Conservation (phyloP, 35 echinoderm and acorn worm genomes). For the Ptychodera flava region DNA sequence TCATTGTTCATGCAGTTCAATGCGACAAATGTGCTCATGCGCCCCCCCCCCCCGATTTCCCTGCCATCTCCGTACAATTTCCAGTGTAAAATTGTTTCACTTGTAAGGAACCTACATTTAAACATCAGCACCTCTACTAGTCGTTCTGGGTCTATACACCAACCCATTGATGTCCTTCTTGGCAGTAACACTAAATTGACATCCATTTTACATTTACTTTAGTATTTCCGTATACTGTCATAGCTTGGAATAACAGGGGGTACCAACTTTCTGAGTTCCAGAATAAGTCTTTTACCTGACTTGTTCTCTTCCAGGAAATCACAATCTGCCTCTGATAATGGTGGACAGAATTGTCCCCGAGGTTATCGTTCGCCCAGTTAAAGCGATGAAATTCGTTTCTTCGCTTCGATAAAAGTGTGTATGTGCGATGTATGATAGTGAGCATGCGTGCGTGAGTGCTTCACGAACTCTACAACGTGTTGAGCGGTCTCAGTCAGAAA, state of each 20-base stretch:
- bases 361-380: too few species aligned
- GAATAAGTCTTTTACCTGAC: constrained; percentile 13
- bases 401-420: too few species aligned
- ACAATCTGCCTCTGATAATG: background rate
- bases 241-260: background rate
- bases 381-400: too few species aligned
- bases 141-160: constrained; percentile 19
- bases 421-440: too few species aligned
- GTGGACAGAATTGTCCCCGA: too few species aligned
- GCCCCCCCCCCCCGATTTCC: constrained; percentile 44
- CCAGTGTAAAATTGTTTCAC: background rate
- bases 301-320: constrained; percentile 25
- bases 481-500: too few species aligned
- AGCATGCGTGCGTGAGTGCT: too few species aligned
- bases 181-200: constrained; percentile 22
- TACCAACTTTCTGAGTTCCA: constrained; percentile 2
- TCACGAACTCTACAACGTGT: too few species aligned
- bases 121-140: constrained; percentile 19
- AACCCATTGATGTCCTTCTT: constrained; percentile 28
- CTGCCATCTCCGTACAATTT: constrained; percentile 32
- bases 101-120: constrained; percentile 21
- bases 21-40: constrained; percentile 15
- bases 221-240: background rate
- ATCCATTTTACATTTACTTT: constrained; percentile 35
- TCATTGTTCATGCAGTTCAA: constrained; percentile 21